Base-by-base conservation (phyloP, 1,140 invertebrate species). In the Ridgeia piscesae region DNA sequence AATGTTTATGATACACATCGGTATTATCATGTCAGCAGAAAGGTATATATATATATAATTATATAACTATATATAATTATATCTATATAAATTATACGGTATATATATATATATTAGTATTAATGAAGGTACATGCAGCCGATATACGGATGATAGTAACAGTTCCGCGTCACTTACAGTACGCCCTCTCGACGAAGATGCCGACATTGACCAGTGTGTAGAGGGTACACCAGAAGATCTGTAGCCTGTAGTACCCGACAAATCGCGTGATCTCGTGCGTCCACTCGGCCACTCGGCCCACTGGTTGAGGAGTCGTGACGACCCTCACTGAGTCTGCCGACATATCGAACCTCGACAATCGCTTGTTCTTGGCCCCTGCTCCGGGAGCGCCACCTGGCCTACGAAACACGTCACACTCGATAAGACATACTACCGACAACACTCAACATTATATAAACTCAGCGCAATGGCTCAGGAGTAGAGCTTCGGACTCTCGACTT, bases 111-210 rank as follows among this genome's bases (percentile, higher is more conserved):
- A n/a, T n/a, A n/a, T n/a, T n/a, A n/a, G n/a, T n/a, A n/a, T n/a
- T n/a, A n/a, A n/a, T n/a, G n/a, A n/a, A n/a, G n/a, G n/a, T n/a
- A n/a, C n/a, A n/a, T n/a, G n/a, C n/a, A n/a, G n/a, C n/a, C n/a
- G 11, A 6, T 42, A 42, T 42, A 42, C 31, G 6, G 91, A 48
- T 91, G 34, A 35, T 34, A 91, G 11, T 42, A 42, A 42, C 42
- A 4, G 17, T n/a, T n/a, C 34, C 1, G 34, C 17, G 48, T 35
- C 33, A 95, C 95, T 95, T 95, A 97, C 97, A 96, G 93, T 97
- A 97, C 33, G 96, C 96, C 94, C 97, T 95, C 94, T 97, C 96
- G 21, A 95, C 95, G 94, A 97, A 97, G 93, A 97, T 96, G 6
- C 95, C 95, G n/a, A 96, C 89, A 42, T 97, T 94, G 17, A 97